Percentiles rank a stretch among this genome's conserved stretches.
Conservation (phyloP, 2,888 invertebrate genomes). For the Orchesellides sinensis region DNA sequence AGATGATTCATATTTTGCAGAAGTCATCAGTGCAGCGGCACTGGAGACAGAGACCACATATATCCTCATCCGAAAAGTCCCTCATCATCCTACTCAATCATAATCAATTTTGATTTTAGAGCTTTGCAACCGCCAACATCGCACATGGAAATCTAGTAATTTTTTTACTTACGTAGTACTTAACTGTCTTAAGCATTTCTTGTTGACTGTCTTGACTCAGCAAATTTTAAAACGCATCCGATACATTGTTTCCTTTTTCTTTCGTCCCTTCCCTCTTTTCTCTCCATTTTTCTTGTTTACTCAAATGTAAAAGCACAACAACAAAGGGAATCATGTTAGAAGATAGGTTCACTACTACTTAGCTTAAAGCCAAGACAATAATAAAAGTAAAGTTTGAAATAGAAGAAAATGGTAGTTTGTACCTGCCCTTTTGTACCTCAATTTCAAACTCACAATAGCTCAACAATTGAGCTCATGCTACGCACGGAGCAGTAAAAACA, state of each 20-base stretch:
- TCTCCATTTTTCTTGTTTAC: constrained; percentile 26
- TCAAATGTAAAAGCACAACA: constrained; percentile 13
- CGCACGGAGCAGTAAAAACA: constrained; percentile 22
- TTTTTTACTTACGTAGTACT: too few species aligned
- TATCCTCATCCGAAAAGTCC: too few species aligned
- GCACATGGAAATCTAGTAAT: too few species aligned
- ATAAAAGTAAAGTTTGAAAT: background rate
- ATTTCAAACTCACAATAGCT: constrained; percentile 10
- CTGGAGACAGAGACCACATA: too few species aligned
- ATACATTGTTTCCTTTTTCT: background rate
- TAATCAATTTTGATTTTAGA: background rate
- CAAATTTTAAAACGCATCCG: background rate
- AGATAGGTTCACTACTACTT: background rate
- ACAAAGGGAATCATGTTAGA: background rate
- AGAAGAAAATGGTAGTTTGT: background rate
- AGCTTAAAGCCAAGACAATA: background rate
- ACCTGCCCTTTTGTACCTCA: constrained; percentile 20
- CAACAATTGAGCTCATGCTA: constrained; percentile 20
- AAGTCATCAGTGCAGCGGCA: too few species aligned
- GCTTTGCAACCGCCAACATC: background rate
- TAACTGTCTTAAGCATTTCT: too few species aligned
- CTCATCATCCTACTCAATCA: constrained; percentile 1
- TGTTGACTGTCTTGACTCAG: constrained; percentile 18
- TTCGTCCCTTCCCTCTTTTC: constrained; percentile 3
- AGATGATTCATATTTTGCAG: too few species aligned